Conservation (phyloP, 2,797 vertebrate species). For the Typhlichthys subterraneus region DNA sequence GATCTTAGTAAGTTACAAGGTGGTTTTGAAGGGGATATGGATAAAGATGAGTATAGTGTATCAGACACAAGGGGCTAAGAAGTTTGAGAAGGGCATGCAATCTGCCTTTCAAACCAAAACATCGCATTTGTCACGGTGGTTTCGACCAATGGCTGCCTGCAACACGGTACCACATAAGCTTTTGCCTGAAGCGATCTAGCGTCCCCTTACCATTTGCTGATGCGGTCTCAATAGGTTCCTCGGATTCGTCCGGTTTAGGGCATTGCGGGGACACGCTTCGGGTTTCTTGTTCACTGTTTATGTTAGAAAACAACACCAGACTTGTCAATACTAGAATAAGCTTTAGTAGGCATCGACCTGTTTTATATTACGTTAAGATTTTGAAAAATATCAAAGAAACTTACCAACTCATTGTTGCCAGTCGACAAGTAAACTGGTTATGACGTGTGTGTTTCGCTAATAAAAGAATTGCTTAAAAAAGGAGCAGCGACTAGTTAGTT, state of each 20-base stretch:
- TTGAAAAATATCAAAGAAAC: neutral
- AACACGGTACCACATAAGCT: neutral
- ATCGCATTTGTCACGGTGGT: too few relatives aligned
- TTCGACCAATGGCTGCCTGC: too few relatives aligned
- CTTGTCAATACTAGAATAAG: neutral
- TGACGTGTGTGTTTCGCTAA: too few relatives aligned
- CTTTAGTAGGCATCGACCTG: too few relatives aligned
- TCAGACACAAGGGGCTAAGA: too few relatives aligned
- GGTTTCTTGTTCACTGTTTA: slow-evolving; percentile 52
- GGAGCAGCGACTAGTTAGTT: too few relatives aligned
- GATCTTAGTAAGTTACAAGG: too few relatives aligned
- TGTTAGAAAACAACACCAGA: slow-evolving; percentile 30
- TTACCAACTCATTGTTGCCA: slow-evolving; percentile 56
- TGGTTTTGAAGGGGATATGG: too few relatives aligned
- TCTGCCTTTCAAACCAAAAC: too few relatives aligned
- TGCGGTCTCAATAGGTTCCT: slow-evolving; percentile 75
- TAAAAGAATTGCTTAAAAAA: too few relatives aligned
- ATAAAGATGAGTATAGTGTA: too few relatives aligned
- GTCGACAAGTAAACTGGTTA: neutral
- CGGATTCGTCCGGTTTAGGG: slow-evolving; percentile 78
- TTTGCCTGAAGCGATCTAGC: neutral
- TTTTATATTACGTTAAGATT: neutral
- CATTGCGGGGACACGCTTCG: slow-evolving; percentile 79
- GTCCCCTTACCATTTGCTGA: slow-evolving; percentile 67
- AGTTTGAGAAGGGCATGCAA: too few relatives aligned